phyloP scores from a whole-genome alignment of 2,888 invertebrate genomes.

The Hecatera dysodea region DNA sequence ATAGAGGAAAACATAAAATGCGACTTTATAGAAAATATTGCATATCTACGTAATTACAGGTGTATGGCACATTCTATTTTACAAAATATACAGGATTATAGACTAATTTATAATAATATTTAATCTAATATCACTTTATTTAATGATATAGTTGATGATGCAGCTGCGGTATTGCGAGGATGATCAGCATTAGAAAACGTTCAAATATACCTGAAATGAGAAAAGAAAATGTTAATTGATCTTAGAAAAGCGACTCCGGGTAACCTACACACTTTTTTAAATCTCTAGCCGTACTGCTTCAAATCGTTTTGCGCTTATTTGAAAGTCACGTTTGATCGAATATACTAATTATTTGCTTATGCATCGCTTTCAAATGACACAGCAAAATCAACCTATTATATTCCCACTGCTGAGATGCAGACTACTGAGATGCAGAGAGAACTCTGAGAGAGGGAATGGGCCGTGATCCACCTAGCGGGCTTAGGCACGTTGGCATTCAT shows the following conservation, averaged over 20 bases:
- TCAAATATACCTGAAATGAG: constrained; percentile 78
- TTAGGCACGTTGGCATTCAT: background rate
- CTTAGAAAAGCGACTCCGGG: too few species aligned
- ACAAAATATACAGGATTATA: constrained; percentile 90
- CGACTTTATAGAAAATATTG: constrained; percentile 87
- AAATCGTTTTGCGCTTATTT: too few species aligned
- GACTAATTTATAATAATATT: constrained; percentile 78
- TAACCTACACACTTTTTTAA: too few species aligned
- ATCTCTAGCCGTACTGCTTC: too few species aligned
- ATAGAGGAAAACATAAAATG: constrained; percentile 79
- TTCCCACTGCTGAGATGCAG: background rate
- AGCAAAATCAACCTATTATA: background rate
- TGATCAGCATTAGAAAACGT: constrained; percentile 78
- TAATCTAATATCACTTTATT: constrained; percentile 90
- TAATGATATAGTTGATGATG: constrained; percentile 86
- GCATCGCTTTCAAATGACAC: background rate
- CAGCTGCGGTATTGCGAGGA: constrained; percentile 77
- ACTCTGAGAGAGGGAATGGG: background rate
- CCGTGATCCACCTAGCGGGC: background rate
- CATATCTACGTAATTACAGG: constrained; percentile 87
- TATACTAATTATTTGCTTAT: too few species aligned
- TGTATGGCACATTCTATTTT: constrained; percentile 89
- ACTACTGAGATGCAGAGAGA: too few species aligned
- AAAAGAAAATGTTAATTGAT: constrained; percentile 32
- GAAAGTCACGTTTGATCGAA: too few species aligned